A percentile compares a stretch with the other conserved stretches of the same genome.
phyloP scores from a whole-genome alignment of 2,797 vertebrate species.

The Zalophus californianus region DNA sequence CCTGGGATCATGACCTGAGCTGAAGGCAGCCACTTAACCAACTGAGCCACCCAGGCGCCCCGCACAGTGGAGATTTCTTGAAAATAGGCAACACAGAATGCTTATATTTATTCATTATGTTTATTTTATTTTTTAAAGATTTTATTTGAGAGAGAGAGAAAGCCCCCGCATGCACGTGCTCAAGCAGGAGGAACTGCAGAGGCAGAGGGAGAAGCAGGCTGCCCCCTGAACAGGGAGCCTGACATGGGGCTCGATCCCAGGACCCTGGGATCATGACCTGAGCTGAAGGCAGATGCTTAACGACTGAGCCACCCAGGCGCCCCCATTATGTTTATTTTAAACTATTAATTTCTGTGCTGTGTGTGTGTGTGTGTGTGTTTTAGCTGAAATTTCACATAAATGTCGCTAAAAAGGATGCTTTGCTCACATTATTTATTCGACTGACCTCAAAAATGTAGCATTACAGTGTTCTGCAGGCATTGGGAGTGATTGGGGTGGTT shows the following conservation, averaged over 20 bases:
- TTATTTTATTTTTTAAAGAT: background rate
- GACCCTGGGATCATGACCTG: background rate
- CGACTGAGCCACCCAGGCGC: background rate
- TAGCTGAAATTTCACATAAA: background rate
- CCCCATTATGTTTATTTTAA: background rate
- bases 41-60: too few species aligned
- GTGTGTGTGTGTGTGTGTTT: background rate
- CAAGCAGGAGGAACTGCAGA: background rate
- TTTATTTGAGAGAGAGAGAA: background rate
- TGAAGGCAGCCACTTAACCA: too few species aligned
- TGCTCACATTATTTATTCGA: background rate
- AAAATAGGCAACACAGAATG: background rate
- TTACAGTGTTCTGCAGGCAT: background rate
- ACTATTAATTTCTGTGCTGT: slow-evolving; percentile 27
- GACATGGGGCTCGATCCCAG: background rate
- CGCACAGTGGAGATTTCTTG: slow-evolving; percentile 53
- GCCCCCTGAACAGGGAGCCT: background rate
- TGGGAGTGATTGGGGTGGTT: background rate
- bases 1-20: too few species aligned
- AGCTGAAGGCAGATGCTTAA: background rate
- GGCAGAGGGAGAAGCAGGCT: background rate
- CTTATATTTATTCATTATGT: slow-evolving; percentile 4
- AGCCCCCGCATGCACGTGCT: background rate
- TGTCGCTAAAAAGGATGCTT: background rate
- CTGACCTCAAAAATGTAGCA: background rate